phyloP scores from a whole-genome alignment of 2,888 invertebrate genomes.

The Euclidia mi region DNA sequence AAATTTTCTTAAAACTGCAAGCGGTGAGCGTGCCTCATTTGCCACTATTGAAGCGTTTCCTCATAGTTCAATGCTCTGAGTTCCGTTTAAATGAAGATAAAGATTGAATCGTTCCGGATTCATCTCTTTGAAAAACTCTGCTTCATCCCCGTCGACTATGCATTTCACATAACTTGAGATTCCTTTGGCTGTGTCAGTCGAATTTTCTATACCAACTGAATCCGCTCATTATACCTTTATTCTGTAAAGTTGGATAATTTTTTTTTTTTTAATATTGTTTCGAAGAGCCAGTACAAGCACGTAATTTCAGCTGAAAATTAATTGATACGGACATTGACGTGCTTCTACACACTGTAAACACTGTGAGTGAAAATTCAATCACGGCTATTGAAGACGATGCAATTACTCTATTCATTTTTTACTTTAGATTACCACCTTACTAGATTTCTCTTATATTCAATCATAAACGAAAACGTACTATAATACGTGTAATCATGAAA shows the following conservation, averaged over 20 bases:
- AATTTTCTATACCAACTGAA: conserved; percentile 24
- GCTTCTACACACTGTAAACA: too few species aligned
- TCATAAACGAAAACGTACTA: too few species aligned
- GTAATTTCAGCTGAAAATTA: too few species aligned
- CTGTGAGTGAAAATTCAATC: too few species aligned
- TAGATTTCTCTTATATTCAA: too few species aligned
- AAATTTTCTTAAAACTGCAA: conserved; percentile 85
- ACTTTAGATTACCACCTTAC: too few species aligned
- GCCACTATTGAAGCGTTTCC: conserved; percentile 83
- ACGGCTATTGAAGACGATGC: too few species aligned
- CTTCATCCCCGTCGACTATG: conserved; percentile 48
- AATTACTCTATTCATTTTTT: too few species aligned
- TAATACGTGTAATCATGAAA: too few species aligned
- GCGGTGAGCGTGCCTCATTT: conserved; percentile 85
- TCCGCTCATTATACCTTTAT: conserved; percentile 19
- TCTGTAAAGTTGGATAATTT: not conserved
- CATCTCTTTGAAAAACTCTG: conserved; percentile 62
- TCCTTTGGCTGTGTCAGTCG: conserved; percentile 34
- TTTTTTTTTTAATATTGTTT: not conserved
- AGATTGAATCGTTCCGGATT: conserved; percentile 72
- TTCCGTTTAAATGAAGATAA: conserved; percentile 76
- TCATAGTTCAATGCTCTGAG: conserved; percentile 75
- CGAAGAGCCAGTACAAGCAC: not conserved
- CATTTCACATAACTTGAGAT: conserved; percentile 49
- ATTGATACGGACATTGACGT: too few species aligned